Base-by-base conservation (phyloP, 2,113 vertebrate genomes). In the Bufo gargarizans region DNA sequence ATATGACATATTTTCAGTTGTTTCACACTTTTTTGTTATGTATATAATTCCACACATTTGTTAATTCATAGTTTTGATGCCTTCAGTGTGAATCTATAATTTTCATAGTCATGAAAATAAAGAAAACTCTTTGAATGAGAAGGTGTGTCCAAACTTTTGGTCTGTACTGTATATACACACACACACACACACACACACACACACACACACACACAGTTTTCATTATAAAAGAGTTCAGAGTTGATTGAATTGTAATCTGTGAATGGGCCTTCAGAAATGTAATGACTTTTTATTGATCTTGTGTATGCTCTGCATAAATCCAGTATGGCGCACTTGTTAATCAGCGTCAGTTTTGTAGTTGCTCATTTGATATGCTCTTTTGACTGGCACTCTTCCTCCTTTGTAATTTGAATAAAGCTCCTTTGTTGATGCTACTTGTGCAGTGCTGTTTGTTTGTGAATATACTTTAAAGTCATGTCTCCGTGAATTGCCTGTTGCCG, bases 391-490 rank as follows among this genome's bases (percentile, higher is more conserved):
- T 45, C 22, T 47, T 82, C n/a, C 61, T 83, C 8, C 47, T 53
- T 83, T 83, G 81, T 81, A 17, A 4, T 67, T 6, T 50, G 47
- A 83, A 69, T 83, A 83, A 67, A 83, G 56, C 19, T 10, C 63
- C 43, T 19, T 20, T 63, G 55, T 69, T 14, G 63, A 71, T 55
- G 47, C 20, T 8, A 55, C 55, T 69, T 67, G 20, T 83, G 45
- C 19, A n/a, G n/a, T 16, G 53, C 0, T 67, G 22, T 53, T 8
- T 84, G 63, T 84, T 84, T 69, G 82, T 69, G 47, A 55, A 55
- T 84, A 56, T 84, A 69, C 63, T 69, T 84, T 69, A 69, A 84
- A 53, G 81, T 22, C 80, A 82, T 82, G 59, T 82, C 80, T 49
- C 4, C 16, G 13, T 67, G 43, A 77, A 14, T 55, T 86, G 59